These are phyloP conservation scores for Euura saliciscinereae DNA, from an alignment of 1,140 invertebrate genomes.

Conservation along the genomic window DNA sequence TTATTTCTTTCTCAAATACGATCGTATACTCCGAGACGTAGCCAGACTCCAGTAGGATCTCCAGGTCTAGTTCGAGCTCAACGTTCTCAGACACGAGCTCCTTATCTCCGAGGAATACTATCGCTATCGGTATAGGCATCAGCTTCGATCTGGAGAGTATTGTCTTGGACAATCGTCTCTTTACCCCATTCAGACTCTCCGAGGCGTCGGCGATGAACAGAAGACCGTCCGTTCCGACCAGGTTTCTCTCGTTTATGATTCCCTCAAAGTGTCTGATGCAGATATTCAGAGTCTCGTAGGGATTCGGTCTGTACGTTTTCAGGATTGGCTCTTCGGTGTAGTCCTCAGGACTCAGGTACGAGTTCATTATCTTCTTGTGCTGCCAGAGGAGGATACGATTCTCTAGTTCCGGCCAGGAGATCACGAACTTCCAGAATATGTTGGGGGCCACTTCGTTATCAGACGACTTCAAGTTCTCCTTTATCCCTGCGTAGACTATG, in stretches of 20 bases:
- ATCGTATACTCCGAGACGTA: slow-evolving; percentile 50
- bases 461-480: slow-evolving; percentile 40
- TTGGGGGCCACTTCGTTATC: slow-evolving; percentile 40
- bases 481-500: slow-evolving; percentile 45
- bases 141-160: slow-evolving; percentile 46
- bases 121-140: slow-evolving; percentile 47
- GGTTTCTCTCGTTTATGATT: slow-evolving; percentile 33
- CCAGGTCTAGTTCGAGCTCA: slow-evolving; percentile 26
- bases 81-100: slow-evolving; percentile 22
- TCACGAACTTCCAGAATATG: slow-evolving; percentile 72
- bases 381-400: slow-evolving; percentile 40
- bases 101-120: slow-evolving; percentile 38
- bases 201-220: slow-evolving; percentile 41
- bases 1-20: slow-evolving; percentile 48
- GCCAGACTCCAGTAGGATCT: slow-evolving; percentile 45
- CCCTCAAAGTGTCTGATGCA: slow-evolving; percentile 50
- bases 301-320: slow-evolving; percentile 43
- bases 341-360: slow-evolving; percentile 43
- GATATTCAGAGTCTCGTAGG: slow-evolving; percentile 42
- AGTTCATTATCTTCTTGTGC: slow-evolving; percentile 43
- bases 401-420: slow-evolving; percentile 62
- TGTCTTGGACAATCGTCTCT: slow-evolving; percentile 42
- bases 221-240: slow-evolving; percentile 46
- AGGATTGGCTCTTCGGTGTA: slow-evolving; percentile 42
- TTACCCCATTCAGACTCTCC: slow-evolving; percentile 36